Percentiles rank a stretch among this genome's conserved stretches.
These are phyloP conservation scores for Bellardia bayeri DNA, from an alignment of 2,888 invertebrate species.

Conservation along the genomic window DNA sequence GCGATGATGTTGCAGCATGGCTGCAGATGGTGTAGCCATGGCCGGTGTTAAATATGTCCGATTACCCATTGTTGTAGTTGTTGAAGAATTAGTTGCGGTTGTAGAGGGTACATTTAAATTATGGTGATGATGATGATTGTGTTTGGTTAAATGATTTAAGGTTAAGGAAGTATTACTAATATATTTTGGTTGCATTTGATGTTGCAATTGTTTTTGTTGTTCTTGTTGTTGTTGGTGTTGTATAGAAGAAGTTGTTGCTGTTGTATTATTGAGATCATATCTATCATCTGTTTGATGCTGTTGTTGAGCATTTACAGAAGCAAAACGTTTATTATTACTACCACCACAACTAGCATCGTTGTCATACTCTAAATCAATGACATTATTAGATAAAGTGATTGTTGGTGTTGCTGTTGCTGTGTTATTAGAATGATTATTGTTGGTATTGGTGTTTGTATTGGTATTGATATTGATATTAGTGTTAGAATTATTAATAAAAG, in stretches of 20 bases:
- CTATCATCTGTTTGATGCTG: conserved; percentile 59
- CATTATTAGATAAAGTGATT: conserved; percentile 63
- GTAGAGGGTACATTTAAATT: conserved; percentile 59
- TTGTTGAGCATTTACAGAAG: conserved; percentile 65
- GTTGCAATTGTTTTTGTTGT: conserved; percentile 5
- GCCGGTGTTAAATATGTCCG: conserved; percentile 65
- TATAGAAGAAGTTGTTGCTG: conserved; percentile 29
- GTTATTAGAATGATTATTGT: conserved; percentile 56
- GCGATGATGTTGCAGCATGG: conserved; percentile 78
- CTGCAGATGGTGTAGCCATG: conserved; percentile 67
- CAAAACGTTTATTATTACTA: conserved; percentile 47
- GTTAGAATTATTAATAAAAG: conserved; percentile 54
- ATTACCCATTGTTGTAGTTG: conserved; percentile 56
- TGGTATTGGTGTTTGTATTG: conserved; percentile 63
- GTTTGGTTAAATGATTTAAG: conserved; percentile 77
- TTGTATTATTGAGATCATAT: conserved; percentile 66
- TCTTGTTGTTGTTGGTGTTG: conserved; percentile 58
- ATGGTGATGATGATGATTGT: conserved; percentile 66
- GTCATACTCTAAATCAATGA: conserved; percentile 31
- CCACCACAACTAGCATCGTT: conserved; percentile 1
- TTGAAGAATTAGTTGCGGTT: conserved; percentile 37
- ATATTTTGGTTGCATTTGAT: conserved; percentile 64
- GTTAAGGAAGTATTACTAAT: conserved; percentile 74
- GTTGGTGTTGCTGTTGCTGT: conserved; percentile 51
- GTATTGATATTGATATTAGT: conserved; percentile 58